Evolutionary conservation across 2,113 vertebrate genomes (phyloP).

Genomic region (Tachuris rubrigastra): DNA sequence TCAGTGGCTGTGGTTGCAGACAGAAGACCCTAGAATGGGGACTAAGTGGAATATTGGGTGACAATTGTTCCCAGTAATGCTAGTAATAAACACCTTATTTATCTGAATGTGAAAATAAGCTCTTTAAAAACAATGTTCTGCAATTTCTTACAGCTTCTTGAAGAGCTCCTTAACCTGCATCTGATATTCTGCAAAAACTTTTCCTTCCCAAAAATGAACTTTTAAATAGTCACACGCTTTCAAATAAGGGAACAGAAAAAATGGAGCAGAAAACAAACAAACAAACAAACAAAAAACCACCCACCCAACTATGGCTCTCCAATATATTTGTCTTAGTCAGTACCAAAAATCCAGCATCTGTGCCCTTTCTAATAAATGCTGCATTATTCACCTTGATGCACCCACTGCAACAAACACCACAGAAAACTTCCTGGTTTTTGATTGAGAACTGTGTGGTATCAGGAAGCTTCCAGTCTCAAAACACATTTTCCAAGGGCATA

Average conservation of each 20-base stretch:
- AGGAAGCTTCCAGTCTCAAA: background rate
- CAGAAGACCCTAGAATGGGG: background rate
- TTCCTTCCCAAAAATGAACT: background rate
- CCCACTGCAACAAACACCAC: rapidly evolving
- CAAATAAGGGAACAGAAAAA: background rate
- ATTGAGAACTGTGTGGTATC: background rate
- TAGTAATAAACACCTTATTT: background rate
- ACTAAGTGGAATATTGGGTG: rapidly evolving
- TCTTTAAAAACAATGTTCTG: background rate
- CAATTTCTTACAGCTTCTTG: background rate
- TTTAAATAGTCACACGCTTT: background rate
- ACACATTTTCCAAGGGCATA: background rate
- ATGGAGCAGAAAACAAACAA: rapidly evolving
- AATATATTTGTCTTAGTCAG: background rate
- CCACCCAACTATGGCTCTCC: rapidly evolving
- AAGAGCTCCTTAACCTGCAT: background rate
- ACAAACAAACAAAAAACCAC: too few relatives aligned
- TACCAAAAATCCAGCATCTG: background rate
- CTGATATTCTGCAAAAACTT: background rate
- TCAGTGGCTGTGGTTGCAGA: background rate
- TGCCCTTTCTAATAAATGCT: background rate
- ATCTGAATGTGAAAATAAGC: background rate
- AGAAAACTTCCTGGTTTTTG: background rate
- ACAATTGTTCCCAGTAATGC: background rate
- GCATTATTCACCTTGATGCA: background rate